Base-by-base conservation (phyloP, 1,140 invertebrate species). In the Ceratosolen fusciceps region DNA sequence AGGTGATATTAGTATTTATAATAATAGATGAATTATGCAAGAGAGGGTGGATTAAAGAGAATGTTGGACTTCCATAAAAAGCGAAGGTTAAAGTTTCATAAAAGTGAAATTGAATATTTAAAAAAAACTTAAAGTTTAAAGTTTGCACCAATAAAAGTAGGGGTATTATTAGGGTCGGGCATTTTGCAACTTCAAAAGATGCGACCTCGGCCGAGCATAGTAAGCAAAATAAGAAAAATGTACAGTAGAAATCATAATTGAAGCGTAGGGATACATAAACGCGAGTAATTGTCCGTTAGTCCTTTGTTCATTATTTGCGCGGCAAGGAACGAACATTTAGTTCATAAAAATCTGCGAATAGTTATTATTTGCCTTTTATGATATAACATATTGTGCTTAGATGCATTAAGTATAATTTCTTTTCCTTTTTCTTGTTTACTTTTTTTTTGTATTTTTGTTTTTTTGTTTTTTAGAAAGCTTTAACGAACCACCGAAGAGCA, bases 131-230 rank as follows among this genome's bases (percentile, higher is more conserved):
- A n/a, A n/a, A n/a, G n/a, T 74, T 60, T 26, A 47, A 47, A 68
- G 14, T 43, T 54, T 68, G 29, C 24, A 70, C 65, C 26, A 77
- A 70, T 70, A 77, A 58, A 71, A 60, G 24, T 12, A 56, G 68
- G 52, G 70, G 21, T 78, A 62, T 78, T 26, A 78, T 78, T 72
- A 78, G 31, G 52, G 19, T 60, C 37, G 54, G n/a, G 21, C 19
- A 47, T 77, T 77, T 77, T 77, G 34, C 0, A 47, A 77, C 75
- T 77, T 77, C 75, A 71, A 60, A 77, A 71, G 75, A 60, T 58
- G 67, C 67, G 49, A 58, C 75, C 52, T 49, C 26, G 71, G 67
- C 16, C 14, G 10, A 70, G 37, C 12, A 31, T 34, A 62, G 56
- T 37, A 29, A 54, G 65, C 21, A 65, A 68, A 77, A 70, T 26